Conservation (phyloP, 2,113 vertebrate species). For the Spea bombifrons region DNA sequence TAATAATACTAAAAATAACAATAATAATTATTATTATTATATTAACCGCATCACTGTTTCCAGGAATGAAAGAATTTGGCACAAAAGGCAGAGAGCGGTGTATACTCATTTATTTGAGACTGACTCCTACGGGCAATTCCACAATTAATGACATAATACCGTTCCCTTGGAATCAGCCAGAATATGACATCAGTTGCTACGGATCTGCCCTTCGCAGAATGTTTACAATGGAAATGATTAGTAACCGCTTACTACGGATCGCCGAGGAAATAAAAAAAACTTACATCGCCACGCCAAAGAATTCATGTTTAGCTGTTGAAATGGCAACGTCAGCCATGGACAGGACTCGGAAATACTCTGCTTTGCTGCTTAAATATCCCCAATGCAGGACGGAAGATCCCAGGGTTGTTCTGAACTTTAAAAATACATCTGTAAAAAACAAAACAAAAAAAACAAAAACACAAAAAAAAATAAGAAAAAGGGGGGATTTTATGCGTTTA, state of each 20-base stretch:
- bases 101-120: slow-evolving; percentile 32
- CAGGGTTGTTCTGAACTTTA: slow-evolving; percentile 71
- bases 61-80: slow-evolving; percentile 27
- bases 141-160: slow-evolving; percentile 35
- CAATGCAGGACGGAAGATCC: slow-evolving; percentile 79
- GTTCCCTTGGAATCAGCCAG: slow-evolving; percentile 17
- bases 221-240: slow-evolving; percentile 47
- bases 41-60: slow-evolving; percentile 38
- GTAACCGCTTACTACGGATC: slow-evolving; percentile 50
- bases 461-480: slow-evolving; percentile 34
- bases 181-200: slow-evolving; percentile 26
- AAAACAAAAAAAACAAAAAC: slow-evolving; percentile 37
- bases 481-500: slow-evolving; percentile 45
- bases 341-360: slow-evolving; percentile 80
- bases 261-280: slow-evolving; percentile 69
- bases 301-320: slow-evolving; percentile 93
- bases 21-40: slow-evolving; percentile 26
- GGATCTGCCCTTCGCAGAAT: slow-evolving; percentile 26
- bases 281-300: slow-evolving; percentile 97
- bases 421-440: slow-evolving; percentile 79
- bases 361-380: slow-evolving; percentile 85
- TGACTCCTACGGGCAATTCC: slow-evolving; percentile 18
- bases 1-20: slow-evolving; percentile 27
- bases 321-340: slow-evolving; percentile 87
- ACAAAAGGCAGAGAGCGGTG: slow-evolving; percentile 38